Percentiles rank a stretch among this genome's conserved stretches.
Evolutionary conservation across 2,797 vertebrate genomes (phyloP).

Genomic region (Todus mexicanus): DNA sequence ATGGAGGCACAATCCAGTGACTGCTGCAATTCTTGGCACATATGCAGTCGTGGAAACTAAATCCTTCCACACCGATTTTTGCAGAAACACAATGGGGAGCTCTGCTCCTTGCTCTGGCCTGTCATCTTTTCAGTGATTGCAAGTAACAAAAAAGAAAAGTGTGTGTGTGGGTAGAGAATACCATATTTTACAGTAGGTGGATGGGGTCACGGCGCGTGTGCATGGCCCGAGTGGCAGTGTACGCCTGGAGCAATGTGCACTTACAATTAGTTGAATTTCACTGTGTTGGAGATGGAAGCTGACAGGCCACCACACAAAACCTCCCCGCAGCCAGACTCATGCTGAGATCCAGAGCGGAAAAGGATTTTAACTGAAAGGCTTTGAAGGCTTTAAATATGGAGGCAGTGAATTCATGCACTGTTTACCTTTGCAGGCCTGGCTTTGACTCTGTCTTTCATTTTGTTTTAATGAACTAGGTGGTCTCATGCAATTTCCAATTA

Average conservation of each 20-base stretch:
- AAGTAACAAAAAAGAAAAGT: neutral
- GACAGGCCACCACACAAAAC: conserved; percentile 73
- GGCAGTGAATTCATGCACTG: conserved; percentile 62
- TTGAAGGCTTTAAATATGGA: conserved; percentile 54
- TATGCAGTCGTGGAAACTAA: neutral
- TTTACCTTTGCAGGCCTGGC: conserved; percentile 52
- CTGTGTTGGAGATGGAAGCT: conserved; percentile 69
- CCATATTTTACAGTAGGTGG: neutral
- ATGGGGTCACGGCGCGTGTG: neutral
- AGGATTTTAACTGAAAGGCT: conserved; percentile 65
- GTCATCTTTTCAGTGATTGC: neutral
- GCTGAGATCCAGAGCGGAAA: conserved; percentile 67
- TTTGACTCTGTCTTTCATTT: conserved; percentile 60
- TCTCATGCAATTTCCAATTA: conserved; percentile 45
- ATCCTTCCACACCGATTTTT: neutral
- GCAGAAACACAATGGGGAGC: neutral
- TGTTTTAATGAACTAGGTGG: conserved; percentile 64
- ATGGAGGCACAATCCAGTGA: neutral
- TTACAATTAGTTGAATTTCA: conserved; percentile 70
- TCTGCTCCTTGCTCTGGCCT: neutral
- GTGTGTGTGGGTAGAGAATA: neutral
- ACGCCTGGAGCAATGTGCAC: conserved; percentile 47
- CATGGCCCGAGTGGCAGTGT: neutral
- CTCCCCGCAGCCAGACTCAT: conserved; percentile 67
- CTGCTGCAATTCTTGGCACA: neutral